Conservation (phyloP, 2,797 vertebrate species). For the Botia almorhae region DNA sequence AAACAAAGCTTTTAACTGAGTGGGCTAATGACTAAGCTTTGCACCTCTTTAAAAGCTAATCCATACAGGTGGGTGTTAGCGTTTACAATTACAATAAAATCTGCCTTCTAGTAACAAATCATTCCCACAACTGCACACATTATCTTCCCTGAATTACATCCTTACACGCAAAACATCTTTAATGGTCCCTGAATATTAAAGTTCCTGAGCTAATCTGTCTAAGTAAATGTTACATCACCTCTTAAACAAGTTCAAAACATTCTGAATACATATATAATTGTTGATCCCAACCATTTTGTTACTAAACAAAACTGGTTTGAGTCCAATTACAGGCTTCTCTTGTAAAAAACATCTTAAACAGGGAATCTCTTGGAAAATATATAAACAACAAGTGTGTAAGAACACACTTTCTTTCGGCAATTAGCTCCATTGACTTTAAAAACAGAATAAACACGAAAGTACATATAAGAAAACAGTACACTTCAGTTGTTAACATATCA, state of each 20-base stretch:
- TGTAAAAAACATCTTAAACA: not conserved
- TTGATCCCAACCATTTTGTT: not conserved
- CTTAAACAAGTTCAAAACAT: not conserved
- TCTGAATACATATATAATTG: not conserved
- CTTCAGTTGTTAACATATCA: too few species aligned
- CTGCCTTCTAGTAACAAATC: conserved; percentile 9
- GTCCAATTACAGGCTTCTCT: not conserved
- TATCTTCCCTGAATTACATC: not conserved
- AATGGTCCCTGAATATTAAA: too few species aligned
- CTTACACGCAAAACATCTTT: not conserved
- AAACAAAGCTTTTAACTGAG: conserved; percentile 15
- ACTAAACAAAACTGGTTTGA: not conserved
- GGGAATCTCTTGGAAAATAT: too few species aligned
- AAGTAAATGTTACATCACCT: conserved; percentile 6
- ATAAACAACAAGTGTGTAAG: too few species aligned
- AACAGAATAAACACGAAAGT: not conserved
- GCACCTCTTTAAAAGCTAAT: conserved; percentile 21
- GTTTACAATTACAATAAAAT: conserved; percentile 16
- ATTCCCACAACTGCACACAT: conserved; percentile 17
- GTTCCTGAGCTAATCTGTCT: not conserved
- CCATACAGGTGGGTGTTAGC: conserved; percentile 28
- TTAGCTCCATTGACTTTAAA: not conserved
- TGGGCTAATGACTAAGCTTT: conserved; percentile 19
- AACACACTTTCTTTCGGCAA: not conserved
- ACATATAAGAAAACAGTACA: not conserved